Base-by-base conservation (phyloP, 2,113 vertebrate genomes). In the Phoxinus phoxinus region DNA sequence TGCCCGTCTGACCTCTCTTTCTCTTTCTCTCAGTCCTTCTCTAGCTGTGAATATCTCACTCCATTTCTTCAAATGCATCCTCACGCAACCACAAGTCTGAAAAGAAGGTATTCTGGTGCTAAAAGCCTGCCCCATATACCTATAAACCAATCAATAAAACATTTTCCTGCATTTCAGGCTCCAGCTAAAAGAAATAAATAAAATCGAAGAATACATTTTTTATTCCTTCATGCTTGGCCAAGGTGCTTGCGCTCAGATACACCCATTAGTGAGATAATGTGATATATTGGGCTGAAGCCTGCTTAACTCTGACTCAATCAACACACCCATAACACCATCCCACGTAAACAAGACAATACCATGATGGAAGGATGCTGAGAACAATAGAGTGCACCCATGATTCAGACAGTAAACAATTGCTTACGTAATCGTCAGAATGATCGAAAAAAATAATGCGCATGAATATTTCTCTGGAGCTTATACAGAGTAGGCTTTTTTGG, bases 111-210 rank as follows among this genome's bases (percentile, higher is more conserved):
- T 85, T 85, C 89, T 89, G 89, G 92, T 92, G 90, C 89, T 91
- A 92, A 93, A 93, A 89, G 86, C 90, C 58, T 90, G 90, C 86
- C 88, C 87, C 85, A 88, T 25, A 63, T 75, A 78, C 88, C 85
- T 85, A 69, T 89, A 89, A 86, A 85, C 63, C 86, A 91, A 92
- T 94, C 90, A 93, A 92, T 94, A 92, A 93, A 92, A 91, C 85
- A 92, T 92, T 76, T 87, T 84, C 83, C 81, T 81, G 82, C 86
- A 83, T 91, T 88, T 89, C 86, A 83, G 83, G 69, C 48, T 84
- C 59, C 88, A 77, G 87, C 85, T 78, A 74, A 79, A 56, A 86
- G 72, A 87, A 86, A 92, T 86, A 72, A 92, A 92, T 89, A 80
- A 89, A 83, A 89, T 90, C 67, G 86, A 81, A 79, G 77, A 72